Evolutionary conservation across 2,113 vertebrate genomes (phyloP), one percentile per base, ranked within the genome.

Genomic region (Scomber colias): DNA sequence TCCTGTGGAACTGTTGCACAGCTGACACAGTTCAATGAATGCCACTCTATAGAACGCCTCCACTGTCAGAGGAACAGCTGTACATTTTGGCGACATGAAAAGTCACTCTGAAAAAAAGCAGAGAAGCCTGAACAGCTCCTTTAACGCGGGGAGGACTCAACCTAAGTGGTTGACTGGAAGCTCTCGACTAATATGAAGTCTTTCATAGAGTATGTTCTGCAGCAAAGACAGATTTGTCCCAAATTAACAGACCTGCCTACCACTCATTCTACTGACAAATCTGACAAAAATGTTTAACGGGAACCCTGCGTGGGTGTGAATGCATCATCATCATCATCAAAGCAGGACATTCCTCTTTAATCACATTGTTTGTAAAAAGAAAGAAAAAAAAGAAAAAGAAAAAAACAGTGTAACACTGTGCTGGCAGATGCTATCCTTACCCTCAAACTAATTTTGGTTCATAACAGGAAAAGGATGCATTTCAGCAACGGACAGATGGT

Each of bases 281-380:
- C 24, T 27, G 24, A n/a, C 70, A 73, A 60, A 51, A 30, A 31
- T 53, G 46, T 61, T 75, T 72, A 74, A 77, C 45, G n/a, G 49
- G 63, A 82, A 61, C 40, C 64, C 45, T 77, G 51, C 71, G 68
- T 53, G 48, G 65, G 74, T 71, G 62, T 84, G 77, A 79, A 75
- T 76, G 69, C 51, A 83, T 89, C 83, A 74, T 90, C 79, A 74
- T 90, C 79, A 78, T 86, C 81, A 69, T 78, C 54, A 76, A 81
- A 91, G 78, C 8, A 77, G 44, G 84, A 91, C 77, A 86, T 90
- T 88, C 86, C 85, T 83, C 79, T 79, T 90, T 84, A 89, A 88
- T 86, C 63, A 78, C 78, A 65, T 54, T 84, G 44, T 80, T 84
- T 73, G 30, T 63, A 12, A 8, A n/a, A 65, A 24, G 57, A 31